A percentile compares a stretch with the other conserved stretches of the same genome.
These are phyloP conservation scores for Gryllus longicercus DNA, from an alignment of 2,888 invertebrate species.

Conservation along the genomic window DNA sequence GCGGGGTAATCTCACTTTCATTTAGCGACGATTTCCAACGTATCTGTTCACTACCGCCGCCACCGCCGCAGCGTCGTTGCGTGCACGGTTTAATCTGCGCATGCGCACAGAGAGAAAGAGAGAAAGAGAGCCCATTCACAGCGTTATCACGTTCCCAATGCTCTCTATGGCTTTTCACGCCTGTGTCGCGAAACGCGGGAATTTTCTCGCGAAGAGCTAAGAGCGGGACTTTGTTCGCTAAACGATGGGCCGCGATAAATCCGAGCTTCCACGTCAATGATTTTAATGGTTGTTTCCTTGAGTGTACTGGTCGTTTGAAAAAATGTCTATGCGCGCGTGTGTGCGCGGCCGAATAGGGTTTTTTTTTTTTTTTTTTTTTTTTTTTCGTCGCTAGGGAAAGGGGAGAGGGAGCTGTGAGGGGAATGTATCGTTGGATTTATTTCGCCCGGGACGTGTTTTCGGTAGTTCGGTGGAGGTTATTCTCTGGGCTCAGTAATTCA, in stretches of 20 bases:
- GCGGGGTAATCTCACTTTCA: too few species aligned
- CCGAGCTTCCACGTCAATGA: background rate
- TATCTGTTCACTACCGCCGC: too few species aligned
- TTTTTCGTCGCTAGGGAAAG: background rate
- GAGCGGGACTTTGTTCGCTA: constrained; percentile 4
- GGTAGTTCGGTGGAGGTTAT: constrained; percentile 5
- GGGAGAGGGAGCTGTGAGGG: too few species aligned
- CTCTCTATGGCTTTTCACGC: background rate
- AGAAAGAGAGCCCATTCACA: background rate
- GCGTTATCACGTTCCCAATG: background rate
- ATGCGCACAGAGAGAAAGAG: too few species aligned
- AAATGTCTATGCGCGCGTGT: background rate
- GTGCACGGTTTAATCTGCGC: too few species aligned
- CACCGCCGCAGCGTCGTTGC: too few species aligned
- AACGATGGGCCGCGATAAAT: background rate
- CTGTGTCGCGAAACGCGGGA: background rate
- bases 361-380: background rate
- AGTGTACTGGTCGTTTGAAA: background rate
- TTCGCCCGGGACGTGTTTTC: background rate
- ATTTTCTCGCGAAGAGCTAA: background rate
- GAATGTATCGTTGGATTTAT: constrained; percentile 10
- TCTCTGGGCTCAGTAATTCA: background rate
- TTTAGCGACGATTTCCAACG: too few species aligned
- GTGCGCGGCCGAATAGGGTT: background rate
- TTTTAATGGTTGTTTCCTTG: constrained; percentile 7